A percentile compares a stretch with the other conserved stretches of the same genome.
phyloP scores from a whole-genome alignment of 2,113 vertebrate genomes.

The Gallinago jamesoni region DNA sequence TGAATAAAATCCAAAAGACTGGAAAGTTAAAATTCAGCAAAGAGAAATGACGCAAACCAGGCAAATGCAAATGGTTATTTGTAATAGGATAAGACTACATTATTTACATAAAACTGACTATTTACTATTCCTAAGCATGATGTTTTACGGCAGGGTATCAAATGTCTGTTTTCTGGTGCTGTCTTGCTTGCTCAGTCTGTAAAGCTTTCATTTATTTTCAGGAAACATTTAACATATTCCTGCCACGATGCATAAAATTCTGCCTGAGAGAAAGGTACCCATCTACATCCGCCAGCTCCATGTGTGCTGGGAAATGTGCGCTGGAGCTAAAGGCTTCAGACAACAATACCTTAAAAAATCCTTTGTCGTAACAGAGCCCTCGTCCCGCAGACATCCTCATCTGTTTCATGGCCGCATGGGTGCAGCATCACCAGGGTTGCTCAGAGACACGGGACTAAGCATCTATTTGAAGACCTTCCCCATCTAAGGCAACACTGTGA shows the following conservation, averaged over 20 bases:
- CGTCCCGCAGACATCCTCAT: not conserved
- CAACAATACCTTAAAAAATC: not conserved
- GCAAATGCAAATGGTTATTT: not conserved
- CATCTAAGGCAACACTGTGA: not conserved
- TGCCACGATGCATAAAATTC: not conserved
- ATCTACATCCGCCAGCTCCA: not conserved
- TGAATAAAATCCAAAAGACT: not conserved
- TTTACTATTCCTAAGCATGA: not conserved
- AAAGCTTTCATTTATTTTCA: not conserved
- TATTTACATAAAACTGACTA: not conserved
- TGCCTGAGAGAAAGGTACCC: not conserved
- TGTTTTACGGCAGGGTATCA: not conserved
- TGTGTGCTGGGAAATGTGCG: not conserved
- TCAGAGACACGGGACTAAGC: not conserved
- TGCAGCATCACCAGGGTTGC: fast-evolving
- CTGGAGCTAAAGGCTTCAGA: not conserved
- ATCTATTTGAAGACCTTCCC: not conserved
- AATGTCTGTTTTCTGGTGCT: not conserved
- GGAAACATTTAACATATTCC: not conserved
- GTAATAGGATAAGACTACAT: not conserved
- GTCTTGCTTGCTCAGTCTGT: not conserved
- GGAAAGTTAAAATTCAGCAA: not conserved
- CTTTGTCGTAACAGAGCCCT: not conserved
- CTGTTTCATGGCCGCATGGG: not conserved
- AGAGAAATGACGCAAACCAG: not conserved